Evolutionary conservation across 2,888 invertebrate species (phyloP), one percentile per base, ranked within the genome.

Genomic region (Chaitophorus viminalis): DNA sequence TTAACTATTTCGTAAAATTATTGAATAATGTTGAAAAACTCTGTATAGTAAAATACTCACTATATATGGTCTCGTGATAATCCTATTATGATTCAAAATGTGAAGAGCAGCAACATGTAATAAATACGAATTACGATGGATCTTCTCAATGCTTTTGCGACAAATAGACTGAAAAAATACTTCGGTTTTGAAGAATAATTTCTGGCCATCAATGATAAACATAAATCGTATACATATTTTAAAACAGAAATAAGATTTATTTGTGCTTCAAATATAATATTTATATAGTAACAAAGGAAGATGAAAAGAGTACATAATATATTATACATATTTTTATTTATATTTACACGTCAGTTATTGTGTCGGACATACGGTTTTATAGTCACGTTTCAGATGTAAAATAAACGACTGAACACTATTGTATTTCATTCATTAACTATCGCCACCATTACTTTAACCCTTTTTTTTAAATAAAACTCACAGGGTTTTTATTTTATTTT

Each of bases 361-460:
- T 82, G 74, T 82, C 33, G n/a, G 31, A 74, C 82, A 74, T 72
- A 31, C 29, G 65, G 81, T 81, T 68, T 54, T 81, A 81, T 65
- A 79, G n/a, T 25, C 65, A 39, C 29, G 36, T 65, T 52, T 82
- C n/a, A 72, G 52, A 54, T 72, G 36, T 21, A 82, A 82, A 76
- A 74, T 82, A 74, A 82, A 74, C 54, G 25, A 74, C 72, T 25
- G 54, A 54, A 82, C 5, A 60, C 82, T 33, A 82, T 82, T 74
- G 82, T 82, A 82, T 72, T 74, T 82, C 74, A 74, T 82, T 82
- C 74, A 82, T 74, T 82, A 82, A 82, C 82, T 54, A 74, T 54
- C 33, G 36, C 82, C 72, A 52, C 70, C 72, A 72, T 72, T 52
- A 33, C 52, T 72, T 52, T 21, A 74, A 74, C 72, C 33, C 54